Evolutionary conservation across 92 coral and sea anemone genomes (phyloP), one percentile per base, ranked within the genome.

Genomic region (Siderastrea radians): DNA sequence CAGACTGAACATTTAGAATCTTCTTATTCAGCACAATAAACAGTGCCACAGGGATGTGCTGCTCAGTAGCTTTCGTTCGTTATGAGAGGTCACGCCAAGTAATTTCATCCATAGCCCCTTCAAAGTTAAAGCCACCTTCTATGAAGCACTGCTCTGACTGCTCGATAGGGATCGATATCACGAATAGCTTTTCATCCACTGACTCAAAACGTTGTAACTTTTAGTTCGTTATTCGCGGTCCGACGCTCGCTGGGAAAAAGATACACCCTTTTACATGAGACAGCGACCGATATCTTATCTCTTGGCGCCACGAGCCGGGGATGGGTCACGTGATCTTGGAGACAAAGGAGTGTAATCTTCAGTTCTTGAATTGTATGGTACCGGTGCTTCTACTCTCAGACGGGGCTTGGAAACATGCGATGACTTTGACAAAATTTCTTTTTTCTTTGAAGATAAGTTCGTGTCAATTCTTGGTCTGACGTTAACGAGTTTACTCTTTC

Each of bases 301-400:
- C 4, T 82, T 70, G 8, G 68, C 86, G 46, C 58, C 68, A 19
- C 86, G 86, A 43, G 86, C 67, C 6, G 87, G 87, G 2, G 87
- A 84, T 5, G 87, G 87, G n/a, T 74, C 81, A 49, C 87, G 76
- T 51, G 87, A 84, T 51, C 87, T 19, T 3, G 87, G 73, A 47
- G 69, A 5, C 57, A 60, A 59, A 45, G 82, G 69, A 8, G 11
- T 38, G 38, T 77, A 59, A 7, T 77, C 82, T 26, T 61, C 55
- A 47, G 11, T 6, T 16, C 55, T 59, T 73, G 81, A 12, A 16
- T 12, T 62, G 52, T 84, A 82, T 3, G 86, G 87, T 1, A 50
- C 49, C 16, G 87, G 73, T 3, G 79, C 50, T 3, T 80, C 49
- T 48, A 84, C 59, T 49, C 87, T 49, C 8, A 84, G 64, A 7